Evolutionary conservation across 1,140 invertebrate species (phyloP).

Genomic region (Radopholus similis): DNA sequence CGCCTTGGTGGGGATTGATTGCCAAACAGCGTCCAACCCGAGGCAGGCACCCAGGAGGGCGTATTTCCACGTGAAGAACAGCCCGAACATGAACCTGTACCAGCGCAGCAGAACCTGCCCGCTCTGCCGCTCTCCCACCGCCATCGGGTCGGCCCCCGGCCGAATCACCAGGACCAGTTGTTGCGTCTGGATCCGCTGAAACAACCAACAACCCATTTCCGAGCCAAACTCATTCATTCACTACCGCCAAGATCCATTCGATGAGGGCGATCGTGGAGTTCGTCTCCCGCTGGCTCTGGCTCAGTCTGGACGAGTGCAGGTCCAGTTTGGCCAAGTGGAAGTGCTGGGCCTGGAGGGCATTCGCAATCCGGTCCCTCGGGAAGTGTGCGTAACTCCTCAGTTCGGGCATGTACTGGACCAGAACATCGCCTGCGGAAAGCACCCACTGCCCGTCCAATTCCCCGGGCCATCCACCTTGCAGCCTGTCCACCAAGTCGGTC

Average conservation of each 20-base stretch:
- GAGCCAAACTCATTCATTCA: background rate
- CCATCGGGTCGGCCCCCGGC: background rate
- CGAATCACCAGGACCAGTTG: background rate
- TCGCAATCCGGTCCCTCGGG: background rate
- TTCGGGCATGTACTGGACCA: slow-evolving; percentile 1
- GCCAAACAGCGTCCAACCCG: background rate
- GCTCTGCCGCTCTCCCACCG: background rate
- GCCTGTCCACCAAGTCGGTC: background rate
- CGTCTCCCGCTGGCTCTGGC: background rate
- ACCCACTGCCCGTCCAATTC: no score
- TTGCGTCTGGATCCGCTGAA: background rate
- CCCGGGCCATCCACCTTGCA: no score
- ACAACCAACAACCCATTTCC: background rate
- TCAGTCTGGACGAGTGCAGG: background rate
- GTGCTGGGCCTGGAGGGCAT: background rate
- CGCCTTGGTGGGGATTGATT: background rate
- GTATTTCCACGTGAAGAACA: background rate
- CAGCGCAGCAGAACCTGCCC: background rate
- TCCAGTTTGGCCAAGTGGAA: background rate
- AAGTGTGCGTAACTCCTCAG: background rate
- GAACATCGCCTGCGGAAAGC: no score
- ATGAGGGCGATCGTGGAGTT: background rate
- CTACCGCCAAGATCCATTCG: background rate
- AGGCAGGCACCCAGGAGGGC: background rate
- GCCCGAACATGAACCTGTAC: background rate